Base-by-base conservation (phyloP, 2,888 invertebrate species). In the Limnephilus rhombicus region DNA sequence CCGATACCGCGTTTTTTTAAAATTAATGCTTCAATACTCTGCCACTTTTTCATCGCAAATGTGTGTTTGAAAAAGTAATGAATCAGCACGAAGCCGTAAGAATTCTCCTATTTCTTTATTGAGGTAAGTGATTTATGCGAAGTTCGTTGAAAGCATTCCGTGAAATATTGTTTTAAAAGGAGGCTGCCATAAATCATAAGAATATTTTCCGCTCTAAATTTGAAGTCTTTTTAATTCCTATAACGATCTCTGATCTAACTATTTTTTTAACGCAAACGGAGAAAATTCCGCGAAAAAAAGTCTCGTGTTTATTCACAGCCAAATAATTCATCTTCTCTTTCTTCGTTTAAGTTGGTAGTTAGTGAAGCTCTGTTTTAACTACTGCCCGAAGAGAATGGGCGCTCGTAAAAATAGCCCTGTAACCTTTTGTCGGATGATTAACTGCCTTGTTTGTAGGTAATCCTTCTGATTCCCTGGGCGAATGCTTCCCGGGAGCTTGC, bases 391-490 rank as follows among this genome's bases (percentile, higher is more conserved):
- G 68, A 89, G 88, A 34, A 87, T 45, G 88, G 88, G 37, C n/a
- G 41, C 86, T 89, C 88, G 88, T 89, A 89, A 89, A 89, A 80
- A 80, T 89, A 34, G 80, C 37, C 37, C 88, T 29, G 80, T 89
- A 87, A 87, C 88, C 88, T 89, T 89, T 89, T 89, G 88, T 89
- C 88, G 34, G 80, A 89, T 89, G 88, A 89, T 89, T 89, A 89
- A 89, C 88, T 80, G 88, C 88, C 88, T 89, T 89, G 88, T 89
- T 89, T 89, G 88, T 89, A 49, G 49, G 49, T 49, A 89, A 89
- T 80, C 88, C 88, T 80, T 80, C 88, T 80, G 88, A 89, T 89
- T 80, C 88, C 80, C 41, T 31, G 34, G 18, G 37, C 41, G 49
- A n/a, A 86, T 80, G 68, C 68, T 34, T 34, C 88, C 31, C 13